Evolutionary conservation across 2,797 vertebrate species (phyloP), one percentile per base, ranked within the genome.

Genomic region (Ateles fusciceps): DNA sequence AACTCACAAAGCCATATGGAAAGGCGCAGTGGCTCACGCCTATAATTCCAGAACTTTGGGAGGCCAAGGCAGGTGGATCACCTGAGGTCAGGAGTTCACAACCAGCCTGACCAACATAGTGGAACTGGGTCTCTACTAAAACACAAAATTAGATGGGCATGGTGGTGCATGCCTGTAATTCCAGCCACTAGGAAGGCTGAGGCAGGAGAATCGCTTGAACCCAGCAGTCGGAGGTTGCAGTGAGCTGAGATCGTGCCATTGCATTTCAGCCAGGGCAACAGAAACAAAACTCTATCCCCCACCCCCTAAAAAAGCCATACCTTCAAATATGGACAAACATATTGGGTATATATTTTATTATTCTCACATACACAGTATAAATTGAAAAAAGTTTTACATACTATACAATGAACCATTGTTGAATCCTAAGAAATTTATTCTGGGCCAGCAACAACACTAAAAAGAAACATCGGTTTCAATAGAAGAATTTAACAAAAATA

Each of bases 401-500:
- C 8, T 86, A 52, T 42, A 86, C 42, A 88, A 44, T 75, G 44
- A 86, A 85, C 19, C 39, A 92, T 0, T 57, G 21, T 4, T 85
- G 59, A 17, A 64, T 57, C 15, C 80, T 64, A 91, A 89, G 24
- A 50, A 59, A 97, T 11, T 95, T 86, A 94, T 59, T 92, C 33
- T 94, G 83, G 28, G 88, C 52, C 39, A 94, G 50, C 12, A 92
- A 84, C 1, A 85, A 22, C 15, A 24, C 95, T 83, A 84, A 89
- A 86, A 50, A 80, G 24, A 88, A 97, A 91, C 3, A 59, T 24
- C 19, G 3, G 76, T 88, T 90, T 94, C 81, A 93, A 86, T 33
- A 46, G 46, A 74, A 95, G 39, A 89, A 89, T 72, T 89, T n/a
- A 50, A 76, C 68, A 93, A 84, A 88, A 92, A 91, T 72, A 86